These are phyloP conservation scores for Pseudocheirus occidentalis DNA, from an alignment of 2,797 vertebrate species.

Conservation along the genomic window DNA sequence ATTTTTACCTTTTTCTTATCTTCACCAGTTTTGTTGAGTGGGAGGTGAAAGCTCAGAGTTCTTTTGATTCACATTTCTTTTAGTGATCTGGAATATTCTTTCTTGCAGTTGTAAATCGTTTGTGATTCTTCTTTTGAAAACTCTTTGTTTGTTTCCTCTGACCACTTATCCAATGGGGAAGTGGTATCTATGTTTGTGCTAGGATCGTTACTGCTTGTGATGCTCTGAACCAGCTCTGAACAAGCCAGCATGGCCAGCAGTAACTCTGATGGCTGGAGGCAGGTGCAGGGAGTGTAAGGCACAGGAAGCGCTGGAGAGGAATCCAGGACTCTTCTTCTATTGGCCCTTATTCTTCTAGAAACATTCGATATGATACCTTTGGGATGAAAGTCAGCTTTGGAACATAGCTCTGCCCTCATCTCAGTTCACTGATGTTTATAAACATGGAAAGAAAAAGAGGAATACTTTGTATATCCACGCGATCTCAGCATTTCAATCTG, in stretches of 20 bases:
- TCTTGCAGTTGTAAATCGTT: neutral
- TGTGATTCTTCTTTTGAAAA: neutral
- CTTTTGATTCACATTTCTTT: neutral
- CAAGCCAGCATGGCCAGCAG: neutral
- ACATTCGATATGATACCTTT: neutral
- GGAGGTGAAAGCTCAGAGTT: neutral
- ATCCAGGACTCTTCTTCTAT: neutral
- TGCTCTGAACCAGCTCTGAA: neutral
- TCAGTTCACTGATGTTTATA: slow-evolving; percentile 15
- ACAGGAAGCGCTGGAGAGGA: neutral
- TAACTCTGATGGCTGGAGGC: neutral
- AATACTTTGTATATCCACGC: neutral
- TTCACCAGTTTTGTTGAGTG: neutral
- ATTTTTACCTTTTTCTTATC: neutral
- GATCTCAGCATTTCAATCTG: neutral
- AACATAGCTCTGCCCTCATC: neutral
- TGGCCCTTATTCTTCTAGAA: slow-evolving; percentile 1
- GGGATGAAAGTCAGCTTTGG: neutral
- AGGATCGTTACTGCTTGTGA: neutral
- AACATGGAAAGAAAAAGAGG: neutral
- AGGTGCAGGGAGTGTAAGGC: neutral
- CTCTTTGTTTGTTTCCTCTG: neutral
- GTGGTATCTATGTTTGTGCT: neutral
- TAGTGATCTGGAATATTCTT: neutral
- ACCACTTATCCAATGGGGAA: neutral